phyloP scores from a whole-genome alignment of 2,888 invertebrate genomes.

The Heliconius hortense region DNA sequence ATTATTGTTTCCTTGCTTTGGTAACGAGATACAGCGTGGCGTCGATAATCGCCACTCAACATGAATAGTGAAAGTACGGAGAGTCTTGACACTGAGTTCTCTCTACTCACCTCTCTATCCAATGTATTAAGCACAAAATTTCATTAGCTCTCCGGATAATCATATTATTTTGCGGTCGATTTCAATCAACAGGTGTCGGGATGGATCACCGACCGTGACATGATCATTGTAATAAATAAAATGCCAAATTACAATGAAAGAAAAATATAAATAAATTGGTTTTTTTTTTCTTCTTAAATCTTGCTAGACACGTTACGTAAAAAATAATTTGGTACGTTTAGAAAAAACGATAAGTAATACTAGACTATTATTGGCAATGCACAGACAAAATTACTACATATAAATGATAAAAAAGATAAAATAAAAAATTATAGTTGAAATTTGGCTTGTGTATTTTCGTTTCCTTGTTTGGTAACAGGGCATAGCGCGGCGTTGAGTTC shows the following conservation, averaged over 20 bases:
- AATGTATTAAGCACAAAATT: neutral
- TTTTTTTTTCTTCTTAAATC: neutral
- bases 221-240: conserved; percentile 1
- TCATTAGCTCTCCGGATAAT: neutral
- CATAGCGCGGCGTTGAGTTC: too few relatives aligned
- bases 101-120: too few relatives aligned
- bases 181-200: conserved; percentile 13
- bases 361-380: neutral
- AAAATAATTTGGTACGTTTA: neutral
- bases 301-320: neutral
- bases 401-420: too few relatives aligned
- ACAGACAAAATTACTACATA: too few relatives aligned
- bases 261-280: neutral
- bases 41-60: too few relatives aligned
- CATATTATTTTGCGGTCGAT: conserved; percentile 2
- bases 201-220: conserved; percentile 2
- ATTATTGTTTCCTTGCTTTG: too few relatives aligned
- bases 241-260: neutral
- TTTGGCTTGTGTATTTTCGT: too few relatives aligned
- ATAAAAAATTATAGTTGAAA: too few relatives aligned
- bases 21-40: too few relatives aligned
- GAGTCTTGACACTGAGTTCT: too few relatives aligned
- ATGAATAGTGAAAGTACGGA: too few relatives aligned
- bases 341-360: conserved; percentile 5
- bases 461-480: too few relatives aligned